Evolutionary conservation across 2,888 invertebrate genomes (phyloP), one percentile per base, ranked within the genome.

Genomic region (Sphecodes monilicornis): DNA sequence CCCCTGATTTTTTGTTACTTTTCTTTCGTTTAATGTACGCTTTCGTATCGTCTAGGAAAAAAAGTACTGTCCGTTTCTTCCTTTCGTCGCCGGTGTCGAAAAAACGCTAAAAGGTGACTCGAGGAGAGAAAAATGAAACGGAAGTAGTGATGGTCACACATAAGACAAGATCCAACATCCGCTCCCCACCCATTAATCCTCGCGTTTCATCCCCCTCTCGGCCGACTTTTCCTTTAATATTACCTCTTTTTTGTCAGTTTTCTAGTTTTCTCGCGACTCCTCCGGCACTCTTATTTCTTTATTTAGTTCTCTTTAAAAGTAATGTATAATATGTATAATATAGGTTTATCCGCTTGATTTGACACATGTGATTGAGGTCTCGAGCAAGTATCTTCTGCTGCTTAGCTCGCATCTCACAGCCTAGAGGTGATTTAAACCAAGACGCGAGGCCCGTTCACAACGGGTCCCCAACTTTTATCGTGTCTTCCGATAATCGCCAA

Each of bases 301-400:
- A n/a, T 69, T 57, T 68, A 18, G 18, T n/a, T 29, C 18, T 41
- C 50, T 57, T 84, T 83, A 76, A 83, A 82, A 84, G 74, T 84
- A 64, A 83, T 74, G 69, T 78, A 39, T 74, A 66, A 64, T 70
- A 74, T 75, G 50, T 73, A 60, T 78, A 64, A 32, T 64, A 75
- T 78, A 75, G 78, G 66, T 66, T 36, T 84, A 76, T 85, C 91
- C 92, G 92, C 89, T 93, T 94, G 92, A 93, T 94, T 94, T 94
- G 94, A 94, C 94, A 94, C 94, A 94, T 93, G 92, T 93, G 93
- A 94, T 94, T 94, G 93, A 94, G 94, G 94, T 94, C 91, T 94
- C 93, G 94, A 94, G 94, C 93, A 93, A 93, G 91, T 92, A 90
- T 90, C 89, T 32, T 91, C 91, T 90, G 93, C 92, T 93, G 93